Evolutionary conservation across 2,113 vertebrate species (phyloP), one percentile per base, ranked within the genome.

Genomic region (Merops nubicus): DNA sequence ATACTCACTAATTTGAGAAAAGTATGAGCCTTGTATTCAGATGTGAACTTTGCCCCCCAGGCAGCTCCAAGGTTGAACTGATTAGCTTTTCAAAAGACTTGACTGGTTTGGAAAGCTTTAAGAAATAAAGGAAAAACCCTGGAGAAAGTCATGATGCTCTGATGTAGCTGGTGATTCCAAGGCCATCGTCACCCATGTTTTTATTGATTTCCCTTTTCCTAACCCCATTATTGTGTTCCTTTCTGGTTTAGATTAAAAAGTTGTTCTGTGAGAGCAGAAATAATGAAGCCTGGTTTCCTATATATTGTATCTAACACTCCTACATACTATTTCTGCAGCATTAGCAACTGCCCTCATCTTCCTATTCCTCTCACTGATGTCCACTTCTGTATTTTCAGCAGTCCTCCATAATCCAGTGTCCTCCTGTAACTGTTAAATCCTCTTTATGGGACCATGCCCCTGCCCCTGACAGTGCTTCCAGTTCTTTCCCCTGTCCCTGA

Each of bases 1-100:
- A 95, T 92, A 70, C 60, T 72, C 88, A 94, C 86, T 93, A 96
- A 94, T 93, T 94, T 94, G 96, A 94, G 93, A 96, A 97, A 96
- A 96, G 89, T 89, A 87, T 88, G 85, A 89, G 91, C 63, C 92
- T 92, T 95, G 93, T 95, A 94, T 85, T 97, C 90, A 96, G 88
- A 96, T 94, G 88, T 95, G 96, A 96, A 83, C 88, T 96, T 96
- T 96, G 80, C 91, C 79, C 85, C 69, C 56, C 91, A 86, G 83
- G 72, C 93, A 88, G 83, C 48, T 91, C 36, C 77, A 92, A 84
- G 88, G 92, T 48, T 92, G 91, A 93, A 94, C 33, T 72, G 88
- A 94, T 93, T 95, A 95, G 60, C 16, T 40, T 94, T 91, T 92
- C 72, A 94, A 96, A 96, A 88, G 88, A 87, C 47, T 50, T 11